Conservation (phyloP, 2,888 invertebrate genomes). For the Leuctra nigra region DNA sequence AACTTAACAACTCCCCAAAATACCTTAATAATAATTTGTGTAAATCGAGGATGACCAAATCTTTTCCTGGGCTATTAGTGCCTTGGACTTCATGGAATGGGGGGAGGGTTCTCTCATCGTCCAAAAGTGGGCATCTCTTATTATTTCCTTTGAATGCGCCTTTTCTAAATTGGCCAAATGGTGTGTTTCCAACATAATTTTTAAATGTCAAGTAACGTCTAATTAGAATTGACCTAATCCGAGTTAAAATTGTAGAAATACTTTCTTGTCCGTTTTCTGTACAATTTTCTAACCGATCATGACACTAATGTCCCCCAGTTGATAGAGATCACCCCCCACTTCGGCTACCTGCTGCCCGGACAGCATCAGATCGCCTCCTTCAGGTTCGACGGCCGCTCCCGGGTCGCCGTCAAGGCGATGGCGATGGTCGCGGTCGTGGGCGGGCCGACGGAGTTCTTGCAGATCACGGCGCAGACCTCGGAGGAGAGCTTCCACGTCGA, state of each 20-base stretch:
- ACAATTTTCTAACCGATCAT: background rate
- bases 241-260: background rate
- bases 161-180: too few relatives aligned
- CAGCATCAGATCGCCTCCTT: slow-evolving; percentile 46
- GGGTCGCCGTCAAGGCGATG: slow-evolving; percentile 40
- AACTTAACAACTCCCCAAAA: too few relatives aligned
- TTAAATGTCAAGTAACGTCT: too few relatives aligned
- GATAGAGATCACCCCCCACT: slow-evolving; percentile 44
- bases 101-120: too few relatives aligned
- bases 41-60: too few relatives aligned
- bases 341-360: slow-evolving; percentile 47
- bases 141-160: too few relatives aligned
- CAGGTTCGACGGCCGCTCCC: slow-evolving; percentile 24
- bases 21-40: too few relatives aligned
- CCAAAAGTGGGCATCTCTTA: too few relatives aligned
- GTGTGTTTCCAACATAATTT: background rate
- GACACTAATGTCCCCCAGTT: slow-evolving; percentile 33
- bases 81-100: too few relatives aligned
- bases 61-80: too few relatives aligned
- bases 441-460: slow-evolving; percentile 48
- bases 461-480: slow-evolving; percentile 47
- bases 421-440: slow-evolving; percentile 49
- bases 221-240: too few relatives aligned
- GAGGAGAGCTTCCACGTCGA: slow-evolving; percentile 45
- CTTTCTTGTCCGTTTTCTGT: background rate